Percentiles rank a stretch among this genome's conserved stretches.
These are phyloP conservation scores for Phyllopteryx taeniolatus DNA, from an alignment of 2,113 vertebrate genomes.

Conservation along the genomic window DNA sequence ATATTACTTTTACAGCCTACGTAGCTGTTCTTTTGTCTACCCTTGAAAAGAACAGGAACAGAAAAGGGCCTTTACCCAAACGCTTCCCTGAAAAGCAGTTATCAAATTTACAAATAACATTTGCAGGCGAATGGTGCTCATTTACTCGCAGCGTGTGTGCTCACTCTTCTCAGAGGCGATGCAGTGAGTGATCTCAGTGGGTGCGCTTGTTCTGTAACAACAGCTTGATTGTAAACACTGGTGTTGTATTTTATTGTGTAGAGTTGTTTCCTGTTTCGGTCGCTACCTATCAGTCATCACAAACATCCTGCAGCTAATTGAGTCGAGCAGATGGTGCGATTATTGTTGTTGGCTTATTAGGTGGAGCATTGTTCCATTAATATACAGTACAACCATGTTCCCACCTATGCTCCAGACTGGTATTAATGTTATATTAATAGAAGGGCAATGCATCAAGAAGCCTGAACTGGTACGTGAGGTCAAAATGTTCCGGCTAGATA, in stretches of 20 bases:
- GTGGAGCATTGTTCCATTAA: neutral
- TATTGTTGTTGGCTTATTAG: neutral
- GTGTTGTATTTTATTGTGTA: neutral
- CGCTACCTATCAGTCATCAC: slow-evolving; percentile 5
- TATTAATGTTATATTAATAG: neutral
- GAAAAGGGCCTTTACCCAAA: neutral
- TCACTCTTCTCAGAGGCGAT: neutral
- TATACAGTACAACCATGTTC: neutral
- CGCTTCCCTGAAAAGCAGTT: neutral
- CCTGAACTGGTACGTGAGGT: no score
- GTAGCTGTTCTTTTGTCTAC: no score
- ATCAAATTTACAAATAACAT: slow-evolving; percentile 1
- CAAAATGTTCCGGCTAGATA: no score
- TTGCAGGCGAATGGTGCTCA: neutral
- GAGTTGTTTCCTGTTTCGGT: neutral
- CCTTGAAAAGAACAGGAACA: neutral
- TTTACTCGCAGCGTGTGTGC: neutral
- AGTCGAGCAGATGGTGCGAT: neutral
- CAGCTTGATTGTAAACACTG: slow-evolving; percentile 2
- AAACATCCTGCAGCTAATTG: neutral
- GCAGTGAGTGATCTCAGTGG: slow-evolving; percentile 1
- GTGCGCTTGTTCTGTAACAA: neutral
- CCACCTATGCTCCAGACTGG: neutral
- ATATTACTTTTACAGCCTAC: no score
- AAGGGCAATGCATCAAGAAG: no score